phyloP scores from a whole-genome alignment of 2,113 vertebrate species.

The Nerophis lumbriciformis region DNA sequence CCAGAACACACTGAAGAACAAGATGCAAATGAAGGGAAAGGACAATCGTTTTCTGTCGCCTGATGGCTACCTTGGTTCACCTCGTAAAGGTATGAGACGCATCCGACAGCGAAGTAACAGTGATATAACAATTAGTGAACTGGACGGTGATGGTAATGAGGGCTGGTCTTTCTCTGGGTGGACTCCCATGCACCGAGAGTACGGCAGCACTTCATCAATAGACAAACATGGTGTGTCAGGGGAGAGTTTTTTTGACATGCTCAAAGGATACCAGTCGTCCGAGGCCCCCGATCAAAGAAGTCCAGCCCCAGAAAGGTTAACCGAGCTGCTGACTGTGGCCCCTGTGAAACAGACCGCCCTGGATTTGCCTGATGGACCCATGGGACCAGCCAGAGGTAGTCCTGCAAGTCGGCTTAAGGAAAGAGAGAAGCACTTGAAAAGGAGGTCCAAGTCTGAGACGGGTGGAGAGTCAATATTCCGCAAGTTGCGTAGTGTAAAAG shows the following conservation, averaged over 20 bases:
- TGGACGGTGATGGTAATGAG: constrained; percentile 92
- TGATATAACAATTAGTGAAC: constrained; percentile 95
- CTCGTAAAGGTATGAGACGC: constrained; percentile 90
- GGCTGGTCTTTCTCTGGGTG: constrained; percentile 94
- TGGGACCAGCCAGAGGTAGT: constrained; percentile 77
- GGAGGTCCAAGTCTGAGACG: constrained; percentile 95
- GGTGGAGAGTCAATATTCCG: constrained; percentile 98
- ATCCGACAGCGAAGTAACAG: constrained; percentile 98
- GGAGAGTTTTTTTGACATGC: constrained; percentile 93
- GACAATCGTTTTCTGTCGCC: constrained; percentile 95
- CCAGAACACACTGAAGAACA: constrained; percentile 92
- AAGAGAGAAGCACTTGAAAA: constrained; percentile 94
- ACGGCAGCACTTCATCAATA: constrained; percentile 97
- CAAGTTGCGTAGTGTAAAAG: constrained; percentile 93
- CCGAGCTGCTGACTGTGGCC: constrained; percentile 86
- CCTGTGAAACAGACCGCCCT: constrained; percentile 73
- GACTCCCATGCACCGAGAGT: constrained; percentile 92
- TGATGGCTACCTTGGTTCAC: constrained; percentile 90
- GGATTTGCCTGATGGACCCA: constrained; percentile 88
- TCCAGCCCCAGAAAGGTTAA: constrained; percentile 81
- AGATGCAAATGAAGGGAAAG: constrained; percentile 84
- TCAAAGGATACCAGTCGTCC: constrained; percentile 91
- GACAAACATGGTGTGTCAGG: constrained; percentile 95
- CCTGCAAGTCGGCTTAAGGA: constrained; percentile 91
- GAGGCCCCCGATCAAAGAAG: constrained; percentile 86